phyloP scores from a whole-genome alignment of 2,888 invertebrate species.

The Morpho deidamia region DNA sequence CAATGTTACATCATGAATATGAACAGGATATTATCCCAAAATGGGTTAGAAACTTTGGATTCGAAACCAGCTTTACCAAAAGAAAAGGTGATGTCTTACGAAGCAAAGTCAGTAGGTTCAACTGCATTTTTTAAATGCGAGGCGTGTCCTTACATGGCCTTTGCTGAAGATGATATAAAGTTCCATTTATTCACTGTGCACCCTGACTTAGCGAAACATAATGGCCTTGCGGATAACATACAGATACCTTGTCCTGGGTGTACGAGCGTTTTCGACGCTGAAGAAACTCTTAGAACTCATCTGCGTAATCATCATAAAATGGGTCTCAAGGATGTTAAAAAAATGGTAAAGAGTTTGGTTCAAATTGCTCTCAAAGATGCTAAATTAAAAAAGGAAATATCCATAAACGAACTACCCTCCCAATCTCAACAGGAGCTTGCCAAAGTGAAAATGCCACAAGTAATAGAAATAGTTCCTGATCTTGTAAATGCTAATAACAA shows the following conservation, averaged over 20 bases:
- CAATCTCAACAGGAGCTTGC: slow-evolving; percentile 35
- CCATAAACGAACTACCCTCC: slow-evolving; percentile 28
- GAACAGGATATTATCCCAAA: slow-evolving; percentile 35
- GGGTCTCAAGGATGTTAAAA: slow-evolving; percentile 77
- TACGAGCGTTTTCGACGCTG: slow-evolving; percentile 80
- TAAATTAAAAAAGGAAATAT: slow-evolving; percentile 60
- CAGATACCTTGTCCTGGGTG: slow-evolving; percentile 83
- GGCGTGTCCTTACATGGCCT: slow-evolving; percentile 74
- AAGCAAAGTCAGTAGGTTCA: slow-evolving; percentile 69
- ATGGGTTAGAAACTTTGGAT: slow-evolving; percentile 27
- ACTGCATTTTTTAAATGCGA: slow-evolving; percentile 75
- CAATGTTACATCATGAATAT: slow-evolving; percentile 46
- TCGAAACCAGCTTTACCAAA: slow-evolving; percentile 40
- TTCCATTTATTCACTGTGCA: slow-evolving; percentile 72
- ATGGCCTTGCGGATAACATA: slow-evolving; percentile 72
- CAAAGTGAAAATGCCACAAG: slow-evolving; percentile 62
- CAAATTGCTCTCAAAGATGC: slow-evolving; percentile 66
- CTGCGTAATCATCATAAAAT: slow-evolving; percentile 84
- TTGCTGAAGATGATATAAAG: slow-evolving; percentile 73
- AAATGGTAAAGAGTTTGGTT: slow-evolving; percentile 76
- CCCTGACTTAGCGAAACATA: slow-evolving; percentile 67
- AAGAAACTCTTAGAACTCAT: slow-evolving; percentile 81
- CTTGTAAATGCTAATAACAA: slow-evolving; percentile 43
- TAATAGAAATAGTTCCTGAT: slow-evolving; percentile 69
- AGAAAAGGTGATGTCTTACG: slow-evolving; percentile 69